Percentiles rank a stretch among this genome's conserved stretches.
These are phyloP conservation scores for Thymelicus lineola DNA, from an alignment of 2,888 invertebrate species.

Conservation along the genomic window DNA sequence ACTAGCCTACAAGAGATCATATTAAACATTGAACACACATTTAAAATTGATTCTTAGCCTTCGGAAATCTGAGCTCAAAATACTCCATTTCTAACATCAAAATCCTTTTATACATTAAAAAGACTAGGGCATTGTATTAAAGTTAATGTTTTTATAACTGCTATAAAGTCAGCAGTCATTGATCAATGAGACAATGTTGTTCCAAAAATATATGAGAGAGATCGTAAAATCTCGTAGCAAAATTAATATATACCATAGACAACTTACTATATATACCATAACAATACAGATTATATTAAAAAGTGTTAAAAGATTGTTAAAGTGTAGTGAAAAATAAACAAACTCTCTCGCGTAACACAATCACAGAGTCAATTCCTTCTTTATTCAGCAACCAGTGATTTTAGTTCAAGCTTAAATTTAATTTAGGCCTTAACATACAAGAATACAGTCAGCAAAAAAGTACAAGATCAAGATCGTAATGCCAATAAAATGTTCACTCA, in stretches of 20 bases:
- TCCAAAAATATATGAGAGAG: slow-evolving; percentile 35
- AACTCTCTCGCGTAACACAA: slow-evolving; percentile 23
- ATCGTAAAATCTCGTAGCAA: slow-evolving; percentile 30
- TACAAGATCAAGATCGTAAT: background rate
- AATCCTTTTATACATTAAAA: slow-evolving; percentile 1
- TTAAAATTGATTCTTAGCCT: slow-evolving; percentile 29
- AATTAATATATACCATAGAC: slow-evolving; percentile 19
- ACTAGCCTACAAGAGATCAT: slow-evolving; percentile 59
- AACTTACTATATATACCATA: background rate
- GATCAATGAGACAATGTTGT: slow-evolving; percentile 10
- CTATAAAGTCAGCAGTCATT: slow-evolving; percentile 3
- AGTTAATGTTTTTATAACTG: slow-evolving; percentile 6
- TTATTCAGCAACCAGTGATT: slow-evolving; percentile 29
- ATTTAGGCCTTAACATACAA: slow-evolving; percentile 29
- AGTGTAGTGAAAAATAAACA: slow-evolving; percentile 28
- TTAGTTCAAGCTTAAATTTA: slow-evolving; percentile 14
- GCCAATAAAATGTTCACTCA: background rate
- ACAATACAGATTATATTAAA: background rate
- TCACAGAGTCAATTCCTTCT: slow-evolving; percentile 37
- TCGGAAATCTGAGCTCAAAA: slow-evolving; percentile 15
- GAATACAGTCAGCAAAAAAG: slow-evolving; percentile 40
- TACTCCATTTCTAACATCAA: background rate
- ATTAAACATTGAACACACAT: slow-evolving; percentile 50
- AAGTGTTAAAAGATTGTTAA: slow-evolving; percentile 8
- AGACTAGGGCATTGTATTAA: slow-evolving; percentile 4